Evolutionary conservation across 2,113 vertebrate species (phyloP).

Genomic region (Oryzias javanicus): DNA sequence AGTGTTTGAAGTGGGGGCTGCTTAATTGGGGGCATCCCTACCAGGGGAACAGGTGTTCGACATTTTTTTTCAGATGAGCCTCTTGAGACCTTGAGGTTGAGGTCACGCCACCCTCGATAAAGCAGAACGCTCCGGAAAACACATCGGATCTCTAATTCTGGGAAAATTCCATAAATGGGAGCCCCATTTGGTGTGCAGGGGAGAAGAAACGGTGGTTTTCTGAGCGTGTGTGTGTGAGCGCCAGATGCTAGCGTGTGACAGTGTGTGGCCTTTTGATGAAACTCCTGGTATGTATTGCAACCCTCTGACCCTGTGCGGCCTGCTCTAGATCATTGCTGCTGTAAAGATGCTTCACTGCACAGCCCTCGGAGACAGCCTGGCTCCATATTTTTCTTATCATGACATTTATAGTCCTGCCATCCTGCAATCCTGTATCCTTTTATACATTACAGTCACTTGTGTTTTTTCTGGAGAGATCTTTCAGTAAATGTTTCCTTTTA

Average conservation of each 20-base stretch:
- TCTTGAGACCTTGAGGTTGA: conserved; percentile 24
- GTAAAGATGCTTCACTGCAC: conserved; percentile 55
- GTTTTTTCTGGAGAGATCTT: conserved; percentile 9
- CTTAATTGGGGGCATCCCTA: conserved; percentile 42
- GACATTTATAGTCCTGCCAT: conserved; percentile 65
- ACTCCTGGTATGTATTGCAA: conserved; percentile 55
- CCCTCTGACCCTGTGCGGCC: conserved; percentile 58
- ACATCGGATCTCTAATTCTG: conserved; percentile 31
- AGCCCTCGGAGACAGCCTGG: conserved; percentile 47
- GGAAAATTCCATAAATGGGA: conserved; percentile 27
- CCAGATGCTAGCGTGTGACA: conserved; percentile 32
- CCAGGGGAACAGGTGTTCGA: conserved; percentile 39
- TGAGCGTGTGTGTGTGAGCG: conserved; percentile 15
- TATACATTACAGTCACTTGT: conserved; percentile 23
- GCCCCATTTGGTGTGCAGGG: conserved; percentile 6
- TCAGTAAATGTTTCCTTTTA: conserved; percentile 14
- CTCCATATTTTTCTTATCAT: conserved; percentile 50
- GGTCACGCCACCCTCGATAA: conserved; percentile 7
- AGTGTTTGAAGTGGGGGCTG: conserved; percentile 9
- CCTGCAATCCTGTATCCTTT: conserved; percentile 33
- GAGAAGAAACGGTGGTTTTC: conserved; percentile 22
- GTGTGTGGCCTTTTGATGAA: conserved; percentile 58
- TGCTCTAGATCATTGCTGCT: conserved; percentile 59
- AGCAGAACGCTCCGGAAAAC: conserved; percentile 4
- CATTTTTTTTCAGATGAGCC: conserved; percentile 16